Evolutionary conservation across 2,888 invertebrate genomes (phyloP), one percentile per base, ranked within the genome.

Genomic region (Heteromurus nitidus): DNA sequence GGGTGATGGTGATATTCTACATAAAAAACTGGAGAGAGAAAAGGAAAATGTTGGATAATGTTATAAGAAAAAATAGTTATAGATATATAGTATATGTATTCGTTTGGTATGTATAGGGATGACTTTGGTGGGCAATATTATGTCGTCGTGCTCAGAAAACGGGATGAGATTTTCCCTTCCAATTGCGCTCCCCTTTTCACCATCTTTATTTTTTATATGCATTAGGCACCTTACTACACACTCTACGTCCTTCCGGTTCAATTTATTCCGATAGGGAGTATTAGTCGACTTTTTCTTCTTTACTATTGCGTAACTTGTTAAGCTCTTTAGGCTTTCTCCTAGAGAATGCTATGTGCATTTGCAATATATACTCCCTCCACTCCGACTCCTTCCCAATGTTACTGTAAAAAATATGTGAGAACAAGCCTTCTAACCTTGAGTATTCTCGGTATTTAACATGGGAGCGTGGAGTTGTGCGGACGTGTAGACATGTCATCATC

Each of bases 191-290:
- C 64, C 53, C 65, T 20, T 53, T 42, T 24, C 16, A 36, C 50
- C 31, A 50, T 62, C 31, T 50, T 13, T 50, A 30, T 18, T 36
- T 72, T 55, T 36, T 65, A 44, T 74, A 13, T 36, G 36, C 36
- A 50, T 50, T 50, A n/a, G n/a, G n/a, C n/a, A n/a, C n/a, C n/a
- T n/a, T n/a, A n/a, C n/a, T 67, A 67, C 24, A 16, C 18, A 18
- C 28, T 53, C 47, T 30, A 16, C 47, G 50, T 42, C 30, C 73
- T 50, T 36, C 22, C 58, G 7, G 58, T 58, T 76, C 67, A 76
- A 76, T 76, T 76, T 76, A 76, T 76, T 68, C 67, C 60, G 47
- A 62, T 47, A 31, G 73, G 28, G 30, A 9, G 36, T n/a, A n/a
- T n/a, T n/a, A n/a, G n/a, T n/a, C n/a, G n/a, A n/a, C n/a, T n/a